Conservation (phyloP, 2,888 invertebrate species). For the Capitulum mitella region DNA sequence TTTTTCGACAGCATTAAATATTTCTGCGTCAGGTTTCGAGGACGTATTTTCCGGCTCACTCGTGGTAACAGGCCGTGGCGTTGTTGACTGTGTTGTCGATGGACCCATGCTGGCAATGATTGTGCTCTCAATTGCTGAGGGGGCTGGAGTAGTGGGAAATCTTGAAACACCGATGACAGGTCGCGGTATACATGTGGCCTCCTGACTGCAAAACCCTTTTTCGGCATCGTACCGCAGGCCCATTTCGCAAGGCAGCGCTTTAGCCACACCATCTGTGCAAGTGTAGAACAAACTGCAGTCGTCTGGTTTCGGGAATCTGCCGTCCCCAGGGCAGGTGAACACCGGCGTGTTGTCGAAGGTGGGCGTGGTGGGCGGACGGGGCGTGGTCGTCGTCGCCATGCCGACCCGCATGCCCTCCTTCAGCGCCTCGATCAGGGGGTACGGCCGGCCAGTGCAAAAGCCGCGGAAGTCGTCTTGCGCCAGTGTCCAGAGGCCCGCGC, state of each 20-base stretch:
- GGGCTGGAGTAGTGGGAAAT: too few species aligned
- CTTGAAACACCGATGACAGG: background rate
- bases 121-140: too few species aligned
- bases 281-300: background rate
- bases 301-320: background rate
- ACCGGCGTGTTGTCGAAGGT: background rate
- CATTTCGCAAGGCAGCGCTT: background rate
- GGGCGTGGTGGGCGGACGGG: background rate
- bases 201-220: background rate
- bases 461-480: background rate
- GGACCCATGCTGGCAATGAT: too few species aligned
- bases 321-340: background rate
- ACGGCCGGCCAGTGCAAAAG: background rate
- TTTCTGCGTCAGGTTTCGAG: too few species aligned
- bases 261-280: background rate
- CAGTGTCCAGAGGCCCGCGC: slow-evolving; percentile 37
- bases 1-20: too few species aligned
- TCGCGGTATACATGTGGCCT: background rate
- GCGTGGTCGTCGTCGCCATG: background rate
- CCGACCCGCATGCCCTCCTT: background rate
- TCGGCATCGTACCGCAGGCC: background rate
- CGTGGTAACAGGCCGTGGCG: too few species aligned
- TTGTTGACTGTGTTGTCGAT: too few species aligned
- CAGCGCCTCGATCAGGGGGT: background rate
- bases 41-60: too few species aligned